Base-by-base conservation (phyloP, 1,140 invertebrate genomes). In the Drosophila biarmipes region DNA sequence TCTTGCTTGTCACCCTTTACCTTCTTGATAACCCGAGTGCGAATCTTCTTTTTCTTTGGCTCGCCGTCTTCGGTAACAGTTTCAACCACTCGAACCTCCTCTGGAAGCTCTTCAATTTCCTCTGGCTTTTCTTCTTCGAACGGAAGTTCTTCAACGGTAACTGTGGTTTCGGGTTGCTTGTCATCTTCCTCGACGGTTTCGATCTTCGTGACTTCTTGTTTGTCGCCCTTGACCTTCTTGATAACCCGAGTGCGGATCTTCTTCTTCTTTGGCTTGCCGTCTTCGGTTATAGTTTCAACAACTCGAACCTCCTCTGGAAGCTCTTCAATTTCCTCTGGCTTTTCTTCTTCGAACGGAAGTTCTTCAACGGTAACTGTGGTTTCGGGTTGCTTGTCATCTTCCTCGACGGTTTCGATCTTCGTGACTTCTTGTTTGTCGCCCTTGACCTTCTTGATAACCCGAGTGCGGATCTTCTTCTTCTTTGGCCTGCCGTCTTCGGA, bases 121-220 rank as follows among this genome's bases (percentile, higher is more conserved):
- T 80, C 69, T 8, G 46, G 54, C 2, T 40, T 3, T 5, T 81
- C 53, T 48, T 78, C 57, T 14, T 57, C 73, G 0, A 73, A 15
- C 8, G 67, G 51, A 48, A 76, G 29, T 43, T 90, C 72, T 49
- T 81, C 67, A 0, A 76, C 73, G 0, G 67, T 76, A 4, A 78
- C 75, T 2, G 66, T 73, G 1, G 69, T 81, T 15, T 80, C 69
- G 6, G 61, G 49, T 55, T 51, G 31, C 62, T 90, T 80, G 57
- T 80, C 80, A 43, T 77, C 84, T 38, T 86, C 82, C 61, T 92
- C 84, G 8, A 92, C 55, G 14, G 80, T 90, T 11, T 87, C 80
- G 6, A 92, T 91, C 73, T 92, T 92, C n/a, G 90, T 92, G 0
- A 92, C 73, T 71, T 92, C 76, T 75, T 92, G 76, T 46, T 91